Base-by-base conservation (phyloP, 35 echinoderm and acorn worm genomes). In the Acanthaster planci region DNA sequence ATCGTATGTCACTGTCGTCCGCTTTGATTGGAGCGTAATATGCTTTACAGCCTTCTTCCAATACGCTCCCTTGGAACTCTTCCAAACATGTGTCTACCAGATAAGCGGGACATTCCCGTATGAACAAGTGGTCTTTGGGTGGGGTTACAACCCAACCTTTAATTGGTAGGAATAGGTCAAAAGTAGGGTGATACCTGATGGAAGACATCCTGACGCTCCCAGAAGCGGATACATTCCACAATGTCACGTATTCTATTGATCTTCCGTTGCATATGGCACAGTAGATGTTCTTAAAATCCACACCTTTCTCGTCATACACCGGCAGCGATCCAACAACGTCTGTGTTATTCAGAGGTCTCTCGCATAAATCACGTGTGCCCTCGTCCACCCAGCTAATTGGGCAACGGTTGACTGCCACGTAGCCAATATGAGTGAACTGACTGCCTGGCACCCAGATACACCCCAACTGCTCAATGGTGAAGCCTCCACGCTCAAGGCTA, bases 261-360 rank as follows among this genome's bases (percentile, higher is more conserved):
- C 16, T 82, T 18, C 50, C 50, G 36, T 83, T 53, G 44, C 81
- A 83, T 52, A 59, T 17, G 9, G 81, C 81, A n/a, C 81, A 81
- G 56, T 37, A 83, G 51, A 83, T 60, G 59, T 83, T 83, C 50
- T 83, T 83, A 40, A 38, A 83, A 35, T 72, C 64, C 26, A 72
- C 64, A 29, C 64, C 64, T 8, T 34, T 10, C 1, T 36, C 64
- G 9, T 72, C 64, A 29, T 31, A 29, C 2, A 72, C 19, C 64
- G 23, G 64, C 7, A 72, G 64, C 34, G 64, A 72, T 21, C 64
- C 64, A 23, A 72, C 30, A 2, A 72, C 64, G 23, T 72, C 64
- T 14, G 19, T 29, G 30, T 21, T 14, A 72, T 72, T 29, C 29
- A 16, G 14, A 31, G 64, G 64, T 29, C 34, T 72, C 29, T 72